Conservation (phyloP, 2,797 vertebrate species). For the Acanthurus lineatus region DNA sequence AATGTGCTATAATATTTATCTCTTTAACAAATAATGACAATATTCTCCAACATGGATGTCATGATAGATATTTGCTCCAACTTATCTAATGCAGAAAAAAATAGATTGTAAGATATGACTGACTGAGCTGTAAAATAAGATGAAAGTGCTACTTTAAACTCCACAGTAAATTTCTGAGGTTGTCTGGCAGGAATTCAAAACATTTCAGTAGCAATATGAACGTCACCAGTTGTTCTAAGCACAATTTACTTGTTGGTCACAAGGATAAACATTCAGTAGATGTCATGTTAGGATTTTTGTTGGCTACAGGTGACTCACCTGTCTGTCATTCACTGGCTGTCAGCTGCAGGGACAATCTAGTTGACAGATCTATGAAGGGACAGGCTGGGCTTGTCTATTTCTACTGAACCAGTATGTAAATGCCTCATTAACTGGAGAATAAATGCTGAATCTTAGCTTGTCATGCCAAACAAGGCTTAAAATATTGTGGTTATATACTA, state of each 20-base stretch:
- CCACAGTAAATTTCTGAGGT: neutral
- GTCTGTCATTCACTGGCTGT: constrained; percentile 36
- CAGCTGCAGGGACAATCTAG: constrained; percentile 36
- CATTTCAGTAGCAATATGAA: constrained; percentile 10
- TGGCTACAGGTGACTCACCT: constrained; percentile 54
- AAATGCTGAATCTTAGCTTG: constrained; percentile 6
- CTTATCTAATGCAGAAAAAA: neutral
- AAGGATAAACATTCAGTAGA: constrained; percentile 8
- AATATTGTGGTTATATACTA: neutral
- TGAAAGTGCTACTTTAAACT: neutral
- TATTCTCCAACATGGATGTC: neutral
- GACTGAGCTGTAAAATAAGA: constrained; percentile 1
- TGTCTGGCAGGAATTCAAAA: neutral
- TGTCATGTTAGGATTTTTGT: constrained; percentile 29
- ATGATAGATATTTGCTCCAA: constrained; percentile 10
- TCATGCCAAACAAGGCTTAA: neutral
- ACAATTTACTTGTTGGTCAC: neutral
- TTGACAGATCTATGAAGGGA: constrained; percentile 8
- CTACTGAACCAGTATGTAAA: constrained; percentile 13
- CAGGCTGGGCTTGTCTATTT: constrained; percentile 17
- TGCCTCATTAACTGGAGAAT: neutral
- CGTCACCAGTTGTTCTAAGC: constrained; percentile 11
- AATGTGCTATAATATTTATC: neutral
- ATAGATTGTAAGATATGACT: neutral
- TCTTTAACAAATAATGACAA: neutral